A percentile compares a stretch with the other conserved stretches of the same genome.
phyloP scores from a whole-genome alignment of 1,140 invertebrate genomes.

The Elymnias hypermnestra region DNA sequence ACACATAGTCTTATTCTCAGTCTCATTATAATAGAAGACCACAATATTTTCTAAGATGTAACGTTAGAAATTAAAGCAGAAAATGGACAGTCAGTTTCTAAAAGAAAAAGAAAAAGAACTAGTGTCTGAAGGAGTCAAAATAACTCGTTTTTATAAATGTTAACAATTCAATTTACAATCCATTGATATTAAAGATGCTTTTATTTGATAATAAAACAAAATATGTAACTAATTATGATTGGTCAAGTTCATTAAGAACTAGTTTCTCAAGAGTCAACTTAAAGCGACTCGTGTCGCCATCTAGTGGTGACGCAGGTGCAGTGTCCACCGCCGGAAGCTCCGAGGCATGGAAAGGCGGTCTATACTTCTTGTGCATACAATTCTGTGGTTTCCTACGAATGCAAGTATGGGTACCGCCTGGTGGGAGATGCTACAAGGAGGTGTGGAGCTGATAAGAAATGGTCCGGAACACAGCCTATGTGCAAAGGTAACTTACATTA shows the following conservation, averaged over 20 bases:
- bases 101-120: too few species aligned
- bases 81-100: too few species aligned
- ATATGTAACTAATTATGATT: too few species aligned
- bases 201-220: too few species aligned
- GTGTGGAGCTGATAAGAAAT: slow-evolving; percentile 93
- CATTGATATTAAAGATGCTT: too few species aligned
- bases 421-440: slow-evolving; percentile 90
- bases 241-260: neutral
- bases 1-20: too few species aligned
- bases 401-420: slow-evolving; percentile 93
- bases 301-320: slow-evolving; percentile 91
- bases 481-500: slow-evolving; percentile 89
- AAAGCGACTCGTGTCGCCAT: slow-evolving; percentile 67
- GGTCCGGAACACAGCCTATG: slow-evolving; percentile 89
- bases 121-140: too few species aligned
- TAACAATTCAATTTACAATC: too few species aligned
- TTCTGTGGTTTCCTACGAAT: slow-evolving; percentile 94
- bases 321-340: slow-evolving; percentile 91
- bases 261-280: slow-evolving; percentile 27
- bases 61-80: too few species aligned
- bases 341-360: slow-evolving; percentile 92
- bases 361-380: slow-evolving; percentile 96
- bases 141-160: too few species aligned
- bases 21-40: too few species aligned
- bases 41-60: too few species aligned